A percentile compares a stretch with the other conserved stretches of the same genome.
phyloP scores from a whole-genome alignment of 2,888 invertebrate genomes.

The Tetranychus piercei region DNA sequence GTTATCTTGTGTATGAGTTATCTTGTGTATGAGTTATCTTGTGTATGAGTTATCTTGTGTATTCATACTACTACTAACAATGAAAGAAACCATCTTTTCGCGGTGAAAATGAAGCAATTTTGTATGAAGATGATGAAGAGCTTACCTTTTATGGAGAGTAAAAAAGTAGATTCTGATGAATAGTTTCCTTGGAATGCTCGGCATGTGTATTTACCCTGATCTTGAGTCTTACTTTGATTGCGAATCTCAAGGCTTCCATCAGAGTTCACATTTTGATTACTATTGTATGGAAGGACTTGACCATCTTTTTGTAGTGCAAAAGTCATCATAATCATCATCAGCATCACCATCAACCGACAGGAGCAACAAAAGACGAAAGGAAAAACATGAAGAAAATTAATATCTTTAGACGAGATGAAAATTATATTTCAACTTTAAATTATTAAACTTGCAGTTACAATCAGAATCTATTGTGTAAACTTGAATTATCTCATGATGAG shows the following conservation, averaged over 20 bases:
- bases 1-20: no score
- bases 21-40: no score
- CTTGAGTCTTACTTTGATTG: not conserved
- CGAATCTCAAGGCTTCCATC: slow-evolving; percentile 2
- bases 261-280: not conserved
- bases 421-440: no score
- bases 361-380: no score
- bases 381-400: no score
- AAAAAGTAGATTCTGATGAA: not conserved
- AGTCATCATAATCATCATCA: not conserved
- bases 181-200: not conserved
- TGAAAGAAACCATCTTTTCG: not conserved
- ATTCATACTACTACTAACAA: no score
- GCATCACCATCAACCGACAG: no score
- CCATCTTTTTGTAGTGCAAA: not conserved
- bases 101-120: not conserved
- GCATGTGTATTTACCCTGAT: slow-evolving; percentile 8
- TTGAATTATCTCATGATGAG: no score
- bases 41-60: no score
- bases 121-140: not conserved
- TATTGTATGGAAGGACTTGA: not conserved
- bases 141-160: not conserved
- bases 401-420: no score
- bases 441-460: no score
- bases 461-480: no score